A percentile compares a stretch with the other conserved stretches of the same genome.
Evolutionary conservation across 2,113 vertebrate species (phyloP).

Genomic region (Nothobranchius kuhntae): DNA sequence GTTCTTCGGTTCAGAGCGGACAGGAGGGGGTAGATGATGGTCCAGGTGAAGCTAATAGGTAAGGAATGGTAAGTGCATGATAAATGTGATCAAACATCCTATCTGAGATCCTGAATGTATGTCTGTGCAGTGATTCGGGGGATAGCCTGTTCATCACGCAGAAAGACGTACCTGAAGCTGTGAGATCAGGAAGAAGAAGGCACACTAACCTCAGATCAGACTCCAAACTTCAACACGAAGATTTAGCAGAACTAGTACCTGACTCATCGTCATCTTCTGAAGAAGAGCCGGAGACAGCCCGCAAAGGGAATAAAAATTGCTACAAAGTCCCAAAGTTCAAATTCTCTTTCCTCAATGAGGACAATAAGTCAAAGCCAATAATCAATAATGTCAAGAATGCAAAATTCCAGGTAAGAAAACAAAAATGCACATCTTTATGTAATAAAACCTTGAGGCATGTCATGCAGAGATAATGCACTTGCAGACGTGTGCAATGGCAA

Average conservation of each 20-base stretch:
- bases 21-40: background rate
- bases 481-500: constrained; percentile 66
- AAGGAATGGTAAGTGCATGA: background rate
- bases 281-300: background rate
- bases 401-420: constrained; percentile 50
- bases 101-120: background rate
- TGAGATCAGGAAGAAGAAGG: constrained; percentile 6
- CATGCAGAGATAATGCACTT: background rate
- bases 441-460: background rate
- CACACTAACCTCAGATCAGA: rapidly evolving
- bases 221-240: background rate
- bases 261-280: background rate
- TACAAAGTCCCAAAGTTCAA: constrained; percentile 10
- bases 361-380: rapidly evolving
- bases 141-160: constrained; percentile 78
- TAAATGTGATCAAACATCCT: background rate
- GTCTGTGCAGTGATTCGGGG: constrained; percentile 70
- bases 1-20: background rate
- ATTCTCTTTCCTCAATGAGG: constrained; percentile 58
- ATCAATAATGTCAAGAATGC: background rate
- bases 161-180: constrained; percentile 14
- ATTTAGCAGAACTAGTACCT: background rate
- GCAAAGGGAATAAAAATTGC: rapidly evolving
- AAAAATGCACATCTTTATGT: background rate
- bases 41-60: constrained; percentile 50